A percentile compares a stretch with the other conserved stretches of the same genome.
phyloP scores from a whole-genome alignment of 2,888 invertebrate species.

The Eupithecia tripunctaria region DNA sequence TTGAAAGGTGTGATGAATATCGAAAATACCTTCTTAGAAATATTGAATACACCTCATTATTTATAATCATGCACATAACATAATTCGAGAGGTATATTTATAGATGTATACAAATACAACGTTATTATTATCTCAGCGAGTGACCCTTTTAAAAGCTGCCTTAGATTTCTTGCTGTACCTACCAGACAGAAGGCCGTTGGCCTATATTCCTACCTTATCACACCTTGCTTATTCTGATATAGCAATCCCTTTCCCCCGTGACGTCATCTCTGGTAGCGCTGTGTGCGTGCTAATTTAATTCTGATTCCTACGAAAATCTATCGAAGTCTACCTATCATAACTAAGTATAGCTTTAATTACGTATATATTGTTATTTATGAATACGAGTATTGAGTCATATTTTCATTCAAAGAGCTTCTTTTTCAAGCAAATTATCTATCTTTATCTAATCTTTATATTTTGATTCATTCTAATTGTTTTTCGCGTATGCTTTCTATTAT shows the following conservation, averaged over 20 bases:
- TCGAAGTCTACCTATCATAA: conserved; percentile 37
- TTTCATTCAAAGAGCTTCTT: background rate
- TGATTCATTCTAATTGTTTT: background rate
- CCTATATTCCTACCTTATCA: conserved; percentile 77
- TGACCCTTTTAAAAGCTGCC: conserved; percentile 69
- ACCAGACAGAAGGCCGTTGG: conserved; percentile 76
- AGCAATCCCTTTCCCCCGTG: conserved; percentile 66
- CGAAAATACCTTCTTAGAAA: background rate
- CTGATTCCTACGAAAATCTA: conserved; percentile 59
- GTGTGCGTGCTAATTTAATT: conserved; percentile 58
- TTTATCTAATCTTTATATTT: too few species aligned
- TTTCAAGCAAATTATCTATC: too few species aligned
- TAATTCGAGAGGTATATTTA: background rate
- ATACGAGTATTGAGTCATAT: background rate
- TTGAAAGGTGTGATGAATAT: conserved; percentile 21
- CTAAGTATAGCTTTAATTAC: background rate
- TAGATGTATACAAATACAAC: background rate
- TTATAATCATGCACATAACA: background rate
- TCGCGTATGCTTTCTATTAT: background rate
- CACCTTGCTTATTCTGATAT: conserved; percentile 43
- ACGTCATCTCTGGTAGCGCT: conserved; percentile 68
- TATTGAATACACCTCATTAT: background rate
- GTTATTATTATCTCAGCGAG: conserved; percentile 6
- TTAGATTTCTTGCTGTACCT: conserved; percentile 66
- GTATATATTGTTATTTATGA: background rate